Evolutionary conservation across 2,797 vertebrate species (phyloP), one percentile per base, ranked within the genome.

Genomic region (Xiphorhynchus erythropygius): DNA sequence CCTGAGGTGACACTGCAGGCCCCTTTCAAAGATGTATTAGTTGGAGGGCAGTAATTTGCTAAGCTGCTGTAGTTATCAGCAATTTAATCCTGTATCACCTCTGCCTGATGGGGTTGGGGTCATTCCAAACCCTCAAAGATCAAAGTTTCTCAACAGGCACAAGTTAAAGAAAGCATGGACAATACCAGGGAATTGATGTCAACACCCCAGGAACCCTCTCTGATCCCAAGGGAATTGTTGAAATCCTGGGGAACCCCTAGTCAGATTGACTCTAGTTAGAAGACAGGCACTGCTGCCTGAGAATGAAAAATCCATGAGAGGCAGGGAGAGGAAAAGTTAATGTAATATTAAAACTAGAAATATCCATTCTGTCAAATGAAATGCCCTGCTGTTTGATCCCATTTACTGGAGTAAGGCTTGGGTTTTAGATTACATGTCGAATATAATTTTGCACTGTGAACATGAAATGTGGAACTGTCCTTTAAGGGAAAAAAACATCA

Each of bases 401-500:
- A 96, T 98, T 98, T 97, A 96, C 94, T 87, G 91, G 83, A 97
- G 94, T 96, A 96, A 97, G 90, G 95, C 92, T 96, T 82, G 71
- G 80, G 53, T 96, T 98, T 96, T 94, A 97, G 97, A 97, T 98
- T 97, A 94, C 76, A 69, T 80, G 97, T 97, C 97, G 94, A 79
- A 89, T 94, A 80, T 62, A 96, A 97, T 98, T 97, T 97, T 97
- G 78, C 64, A 95, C 56, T 69, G 50, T 68, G 73, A 78, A 93
- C 23, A 21, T 94, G 95, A 97, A 75, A 62, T 32, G 88, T 62
- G 49, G 69, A 23, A 77, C 59, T 91, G 71, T 90, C 91, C 87
- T 96, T 96, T 92, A 68, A 69, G 62, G 46, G 32, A 87, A 94
- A 23, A 50, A 75, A 71, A 42, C 50, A 90, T 49, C 73, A 85